Percentiles rank a stretch among this genome's conserved stretches.
Conservation (phyloP, 1,140 invertebrate species). For the Eurosta solidaginis region DNA sequence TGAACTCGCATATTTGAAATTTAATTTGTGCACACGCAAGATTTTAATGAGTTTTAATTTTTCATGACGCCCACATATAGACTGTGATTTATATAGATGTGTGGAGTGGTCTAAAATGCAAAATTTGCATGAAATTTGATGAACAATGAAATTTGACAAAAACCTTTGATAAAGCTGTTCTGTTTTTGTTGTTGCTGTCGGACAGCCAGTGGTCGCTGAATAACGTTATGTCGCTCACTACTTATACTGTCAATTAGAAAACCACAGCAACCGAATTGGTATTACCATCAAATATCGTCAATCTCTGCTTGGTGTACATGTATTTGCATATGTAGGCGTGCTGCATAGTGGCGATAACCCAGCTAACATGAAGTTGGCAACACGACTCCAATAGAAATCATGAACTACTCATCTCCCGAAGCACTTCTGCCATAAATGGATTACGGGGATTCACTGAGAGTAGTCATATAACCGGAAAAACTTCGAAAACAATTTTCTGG, state of each 20-base stretch:
- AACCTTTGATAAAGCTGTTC: background rate
- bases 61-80: background rate
- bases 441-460: no score
- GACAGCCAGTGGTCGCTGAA: background rate
- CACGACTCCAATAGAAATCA: background rate
- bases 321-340: background rate
- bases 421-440: no score
- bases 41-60: background rate
- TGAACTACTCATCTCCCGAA: no score
- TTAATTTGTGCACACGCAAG: background rate
- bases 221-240: background rate
- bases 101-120: no score
- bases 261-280: background rate
- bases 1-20: background rate
- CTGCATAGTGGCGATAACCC: background rate
- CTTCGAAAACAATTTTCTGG: no score
- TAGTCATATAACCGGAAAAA: no score
- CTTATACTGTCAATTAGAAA: background rate
- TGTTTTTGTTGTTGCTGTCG: background rate
- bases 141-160: no score
- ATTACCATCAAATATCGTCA: constrained; percentile 8
- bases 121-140: no score
- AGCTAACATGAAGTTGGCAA: background rate
- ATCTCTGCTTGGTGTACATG: background rate
- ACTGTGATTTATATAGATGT: no score